Base-by-base conservation (phyloP, 2,113 vertebrate species). In the Alaudala cheleensis region DNA sequence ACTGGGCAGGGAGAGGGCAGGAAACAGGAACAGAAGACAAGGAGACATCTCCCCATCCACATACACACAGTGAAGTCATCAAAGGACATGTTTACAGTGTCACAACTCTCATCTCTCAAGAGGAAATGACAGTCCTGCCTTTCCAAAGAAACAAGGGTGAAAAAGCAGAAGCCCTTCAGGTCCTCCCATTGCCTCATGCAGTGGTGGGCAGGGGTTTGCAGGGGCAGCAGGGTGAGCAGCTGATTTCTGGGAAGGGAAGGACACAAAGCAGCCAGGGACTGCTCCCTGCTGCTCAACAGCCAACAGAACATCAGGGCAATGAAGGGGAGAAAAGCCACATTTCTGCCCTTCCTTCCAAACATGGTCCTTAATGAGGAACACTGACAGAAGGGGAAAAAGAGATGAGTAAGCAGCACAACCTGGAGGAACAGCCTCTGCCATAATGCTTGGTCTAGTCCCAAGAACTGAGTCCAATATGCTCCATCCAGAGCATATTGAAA, bases 341-440 rank as follows among this genome's bases (percentile, higher is more conserved):
- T 88, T 23, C 51, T 42, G 51, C 77, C 72, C 47, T 74, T 42
- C 34, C 80, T 40, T 83, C 64, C 49, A 70, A 67, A 37, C 11
- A 10, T 1, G 10, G 1, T 86, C 54, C 57, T 65, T 89, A 44
- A 67, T 47, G 76, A 88, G 1, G 5, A 94, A 70, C 67, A 50
- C 40, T n/a, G 61, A 89, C 86, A 93, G 77, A 92, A 87, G 53
- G 79, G 42, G n/a, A 39, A 34, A 40, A 56, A 89, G 74, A 40
- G 54, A 86, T 77, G 74, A 94, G 70, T 82, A 86, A 90, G 92
- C 76, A 83, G 92, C 86, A 81, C 50, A 90, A 93, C 85, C 86
- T 90, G 80, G 50, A 90, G 39, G 17, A 94, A 82, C 81, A 90
- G 74, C 6, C 81, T 69, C 88, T 69, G 42, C 60, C 69, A 58